A percentile compares a stretch with the other conserved stretches of the same genome.
Conservation (phyloP, 2,888 invertebrate genomes). For the Tenthredo scrophulariae region DNA sequence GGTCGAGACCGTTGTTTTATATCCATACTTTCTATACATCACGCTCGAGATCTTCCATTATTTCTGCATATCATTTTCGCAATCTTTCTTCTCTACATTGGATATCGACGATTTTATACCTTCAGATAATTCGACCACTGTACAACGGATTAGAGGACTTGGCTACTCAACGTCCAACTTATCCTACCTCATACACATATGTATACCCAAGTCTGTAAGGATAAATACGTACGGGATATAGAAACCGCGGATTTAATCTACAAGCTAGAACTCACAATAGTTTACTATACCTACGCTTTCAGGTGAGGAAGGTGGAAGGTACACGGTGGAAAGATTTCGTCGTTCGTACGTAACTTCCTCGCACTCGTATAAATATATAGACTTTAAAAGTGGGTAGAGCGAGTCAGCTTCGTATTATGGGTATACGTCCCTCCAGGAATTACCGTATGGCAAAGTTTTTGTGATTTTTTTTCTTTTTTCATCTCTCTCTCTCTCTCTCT, state of each 20-base stretch:
- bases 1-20: not conserved
- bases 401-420: not conserved
- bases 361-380: not conserved
- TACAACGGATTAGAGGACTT: not conserved
- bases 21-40: not conserved
- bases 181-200: not conserved
- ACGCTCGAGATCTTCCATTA: not conserved
- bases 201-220: not conserved
- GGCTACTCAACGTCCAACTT: not conserved
- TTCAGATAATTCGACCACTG: not conserved
- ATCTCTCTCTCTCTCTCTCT: not conserved
- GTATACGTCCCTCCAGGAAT: not conserved
- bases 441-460: not conserved
- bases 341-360: not conserved
- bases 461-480: not conserved
- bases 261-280: not conserved
- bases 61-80: not conserved
- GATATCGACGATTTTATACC: not conserved
- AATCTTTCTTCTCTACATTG: not conserved
- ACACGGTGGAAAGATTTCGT: not conserved
- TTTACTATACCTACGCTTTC: not conserved
- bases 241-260: not conserved
- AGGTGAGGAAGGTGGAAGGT: slow-evolving; percentile 8
- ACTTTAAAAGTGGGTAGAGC: not conserved
- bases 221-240: not conserved